Base-by-base conservation (phyloP, 2,113 vertebrate species). In the Nesogale talazaci region DNA sequence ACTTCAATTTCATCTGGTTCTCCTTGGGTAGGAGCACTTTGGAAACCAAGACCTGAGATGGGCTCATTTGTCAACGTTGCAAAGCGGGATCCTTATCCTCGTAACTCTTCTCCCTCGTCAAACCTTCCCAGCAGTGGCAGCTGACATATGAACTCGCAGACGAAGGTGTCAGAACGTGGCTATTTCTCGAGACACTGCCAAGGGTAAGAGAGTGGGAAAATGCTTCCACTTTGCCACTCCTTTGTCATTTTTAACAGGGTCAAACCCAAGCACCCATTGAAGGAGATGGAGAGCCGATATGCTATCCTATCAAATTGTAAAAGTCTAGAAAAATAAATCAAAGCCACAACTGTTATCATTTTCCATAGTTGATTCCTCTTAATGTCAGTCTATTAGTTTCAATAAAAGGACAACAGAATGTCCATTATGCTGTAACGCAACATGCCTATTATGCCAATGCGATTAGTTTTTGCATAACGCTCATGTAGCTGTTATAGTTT, bases 91-190 rank as follows among this genome's bases (percentile, higher is more conserved):
- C 2, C 93, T 86, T 65, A 61, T 91, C 89, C 61, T 94, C 76
- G 9, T 93, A 95, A 88, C 93, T 97, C 79, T 88, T 95, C 63
- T 72, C 82, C 93, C 69, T 89, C 95, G 90, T 29, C 88, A 95
- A 95, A 85, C 72, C 86, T 88, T 94, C 90, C 0, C 0, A 90
- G 65, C 36, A 11, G 92, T 81, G 67, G 92, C 87, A 34, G 92
- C 94, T 97, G 97, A 96, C 90, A 92, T 79, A 83, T 86, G 97
- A 98, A 94, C 94, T 89, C 22, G 2, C 83, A 95, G 94, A 96
- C 94, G 96, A 95, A 96, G 96, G 89, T 91, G 82, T 92, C 90
- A 29, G 2, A 42, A 19, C 31, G 12, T 36, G 95, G 87, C 87
- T 97, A 65, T 95, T 96, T 95, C 95, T 96, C 92, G 57, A 89